Conservation (phyloP, 2,113 vertebrate species). For the Ivindomyrus marchei region DNA sequence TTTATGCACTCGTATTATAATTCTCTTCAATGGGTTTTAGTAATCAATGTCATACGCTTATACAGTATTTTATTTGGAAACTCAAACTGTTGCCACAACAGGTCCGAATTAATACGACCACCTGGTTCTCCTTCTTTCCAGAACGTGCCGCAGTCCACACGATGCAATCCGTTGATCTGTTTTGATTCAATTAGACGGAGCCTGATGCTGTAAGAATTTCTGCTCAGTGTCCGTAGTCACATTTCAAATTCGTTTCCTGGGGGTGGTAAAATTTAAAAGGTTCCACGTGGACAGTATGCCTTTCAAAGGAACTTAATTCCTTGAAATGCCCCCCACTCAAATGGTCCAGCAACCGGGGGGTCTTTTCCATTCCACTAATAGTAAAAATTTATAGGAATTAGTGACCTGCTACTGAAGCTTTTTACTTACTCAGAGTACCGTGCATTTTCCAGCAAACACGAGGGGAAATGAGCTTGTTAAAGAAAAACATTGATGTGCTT, state of each 20-base stretch:
- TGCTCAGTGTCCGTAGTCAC: not conserved
- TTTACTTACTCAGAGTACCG: not conserved
- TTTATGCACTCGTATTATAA: not conserved
- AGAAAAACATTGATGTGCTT: not conserved
- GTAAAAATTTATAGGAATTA: not conserved
- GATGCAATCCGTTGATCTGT: conserved; percentile 12
- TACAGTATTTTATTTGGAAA: conserved; percentile 11
- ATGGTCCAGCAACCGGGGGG: not conserved
- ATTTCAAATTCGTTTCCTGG: conserved; percentile 3
- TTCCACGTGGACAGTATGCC: conserved; percentile 42
- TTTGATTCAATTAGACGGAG: conserved; percentile 9
- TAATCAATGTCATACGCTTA: not conserved
- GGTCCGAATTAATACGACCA: conserved; percentile 9
- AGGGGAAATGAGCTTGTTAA: not conserved
- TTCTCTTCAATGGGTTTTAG: not conserved
- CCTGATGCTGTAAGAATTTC: conserved; percentile 14
- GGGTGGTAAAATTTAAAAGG: conserved; percentile 14
- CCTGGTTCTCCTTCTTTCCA: conserved; percentile 14
- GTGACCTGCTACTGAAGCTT: not conserved
- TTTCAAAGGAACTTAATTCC: conserved; percentile 5
- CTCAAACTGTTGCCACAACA: conserved; percentile 12
- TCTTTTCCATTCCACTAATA: not conserved
- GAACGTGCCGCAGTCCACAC: not conserved
- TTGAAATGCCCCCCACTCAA: not conserved
- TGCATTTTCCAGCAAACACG: not conserved